Conservation (phyloP, 2,113 vertebrate genomes). For the Pogonocichla stellata region DNA sequence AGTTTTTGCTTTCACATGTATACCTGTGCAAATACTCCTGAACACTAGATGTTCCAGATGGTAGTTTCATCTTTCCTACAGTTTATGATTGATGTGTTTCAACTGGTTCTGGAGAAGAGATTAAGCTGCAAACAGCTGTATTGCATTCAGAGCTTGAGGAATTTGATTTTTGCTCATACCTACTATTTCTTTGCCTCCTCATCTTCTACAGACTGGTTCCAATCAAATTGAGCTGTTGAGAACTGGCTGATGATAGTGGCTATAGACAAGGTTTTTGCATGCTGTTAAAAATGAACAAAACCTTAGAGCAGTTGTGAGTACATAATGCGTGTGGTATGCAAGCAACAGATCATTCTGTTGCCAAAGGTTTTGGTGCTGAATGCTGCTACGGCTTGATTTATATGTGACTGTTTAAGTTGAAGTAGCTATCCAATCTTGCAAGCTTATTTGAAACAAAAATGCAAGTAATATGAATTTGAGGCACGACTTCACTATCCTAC, state of each 20-base stretch:
- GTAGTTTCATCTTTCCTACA: not conserved
- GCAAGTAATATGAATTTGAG: not conserved
- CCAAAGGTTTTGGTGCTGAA: constrained; percentile 2
- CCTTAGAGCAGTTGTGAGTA: not conserved
- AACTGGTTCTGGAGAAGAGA: not conserved
- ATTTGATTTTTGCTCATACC: not conserved
- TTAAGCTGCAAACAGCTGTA: not conserved
- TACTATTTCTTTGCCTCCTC: not conserved
- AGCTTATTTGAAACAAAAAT: not conserved
- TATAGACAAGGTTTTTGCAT: not conserved
- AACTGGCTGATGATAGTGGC: not conserved
- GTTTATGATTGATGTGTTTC: not conserved
- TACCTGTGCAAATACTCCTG: not conserved
- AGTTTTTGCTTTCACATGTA: not conserved
- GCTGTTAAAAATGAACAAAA: not conserved
- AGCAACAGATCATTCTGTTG: not conserved
- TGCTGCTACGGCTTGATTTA: constrained; percentile 21
- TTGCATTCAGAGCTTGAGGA: not conserved
- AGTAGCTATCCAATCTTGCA: not conserved
- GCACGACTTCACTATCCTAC: not conserved
- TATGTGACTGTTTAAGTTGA: not conserved
- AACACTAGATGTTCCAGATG: not conserved
- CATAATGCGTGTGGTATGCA: not conserved
- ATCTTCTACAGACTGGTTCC: not conserved
- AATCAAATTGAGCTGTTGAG: not conserved